phyloP scores from a whole-genome alignment of 2,797 vertebrate species.

The Garrulus glandarius region DNA sequence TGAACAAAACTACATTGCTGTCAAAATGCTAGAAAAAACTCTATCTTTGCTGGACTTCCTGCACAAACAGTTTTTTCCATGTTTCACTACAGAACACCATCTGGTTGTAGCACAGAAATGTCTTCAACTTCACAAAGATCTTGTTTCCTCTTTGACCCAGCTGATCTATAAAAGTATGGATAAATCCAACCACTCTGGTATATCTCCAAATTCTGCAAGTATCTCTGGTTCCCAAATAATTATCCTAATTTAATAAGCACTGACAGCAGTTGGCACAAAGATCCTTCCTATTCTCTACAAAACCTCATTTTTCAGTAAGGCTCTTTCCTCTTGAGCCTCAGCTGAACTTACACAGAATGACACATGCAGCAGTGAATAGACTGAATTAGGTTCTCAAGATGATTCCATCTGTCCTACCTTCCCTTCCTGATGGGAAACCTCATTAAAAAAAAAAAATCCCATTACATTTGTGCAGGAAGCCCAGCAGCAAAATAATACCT shows the following conservation, averaged over 20 bases:
- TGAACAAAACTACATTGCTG: neutral
- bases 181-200: neutral
- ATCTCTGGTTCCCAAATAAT: neutral
- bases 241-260: neutral
- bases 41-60: neutral
- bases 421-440: neutral
- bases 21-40: neutral
- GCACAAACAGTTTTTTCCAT: neutral
- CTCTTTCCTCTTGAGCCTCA: neutral
- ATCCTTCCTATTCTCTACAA: neutral
- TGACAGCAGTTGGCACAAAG: neutral
- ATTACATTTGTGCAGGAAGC: neutral
- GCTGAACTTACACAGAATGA: neutral
- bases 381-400: neutral
- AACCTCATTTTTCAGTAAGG: neutral
- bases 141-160: neutral
- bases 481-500: constrained; percentile 2
- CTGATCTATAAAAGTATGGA: neutral
- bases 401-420: neutral
- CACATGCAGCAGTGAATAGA: neutral
- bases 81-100: neutral
- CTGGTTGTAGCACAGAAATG: neutral
- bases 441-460: neutral
- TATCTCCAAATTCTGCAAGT: constrained; percentile 5
- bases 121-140: neutral